A percentile compares a stretch with the other conserved stretches of the same genome.
These are phyloP conservation scores for Holacanthella duospinosa DNA, from an alignment of 2,888 invertebrate genomes.

Conservation along the genomic window DNA sequence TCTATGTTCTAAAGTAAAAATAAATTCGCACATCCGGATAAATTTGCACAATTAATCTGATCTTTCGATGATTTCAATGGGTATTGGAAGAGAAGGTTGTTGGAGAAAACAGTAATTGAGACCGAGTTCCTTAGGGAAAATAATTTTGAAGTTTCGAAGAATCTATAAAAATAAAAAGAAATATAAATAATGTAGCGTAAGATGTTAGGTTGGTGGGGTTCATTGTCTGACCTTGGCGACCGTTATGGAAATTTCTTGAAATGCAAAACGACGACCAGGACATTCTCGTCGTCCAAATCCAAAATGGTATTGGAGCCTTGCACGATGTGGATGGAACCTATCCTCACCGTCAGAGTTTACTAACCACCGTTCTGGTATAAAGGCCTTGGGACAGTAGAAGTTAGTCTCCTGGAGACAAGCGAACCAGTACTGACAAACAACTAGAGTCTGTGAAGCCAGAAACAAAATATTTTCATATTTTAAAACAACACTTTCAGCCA, in stretches of 20 bases:
- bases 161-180: constrained; percentile 46
- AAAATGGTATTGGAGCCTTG: constrained; percentile 61
- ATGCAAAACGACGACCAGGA: constrained; percentile 74
- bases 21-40: neutral
- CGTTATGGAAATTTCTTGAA: constrained; percentile 61
- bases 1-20: neutral
- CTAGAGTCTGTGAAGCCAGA: constrained; percentile 61
- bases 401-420: constrained; percentile 65
- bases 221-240: constrained; percentile 57
- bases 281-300: constrained; percentile 70
- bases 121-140: constrained; percentile 56
- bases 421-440: constrained; percentile 71
- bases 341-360: constrained; percentile 41
- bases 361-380: constrained; percentile 69
- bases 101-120: constrained; percentile 71
- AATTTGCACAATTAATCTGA: neutral
- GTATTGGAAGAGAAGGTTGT: constrained; percentile 63
- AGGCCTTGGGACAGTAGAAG: constrained; percentile 59
- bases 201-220: too few species aligned
- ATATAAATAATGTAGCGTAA: too few species aligned
- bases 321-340: constrained; percentile 48
- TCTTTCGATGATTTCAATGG: constrained; percentile 37
- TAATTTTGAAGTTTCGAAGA: constrained; percentile 59
- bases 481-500: too few species aligned
- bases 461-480: too few species aligned